Conservation (phyloP, 2,113 vertebrate genomes). For the Alethe diademata region DNA sequence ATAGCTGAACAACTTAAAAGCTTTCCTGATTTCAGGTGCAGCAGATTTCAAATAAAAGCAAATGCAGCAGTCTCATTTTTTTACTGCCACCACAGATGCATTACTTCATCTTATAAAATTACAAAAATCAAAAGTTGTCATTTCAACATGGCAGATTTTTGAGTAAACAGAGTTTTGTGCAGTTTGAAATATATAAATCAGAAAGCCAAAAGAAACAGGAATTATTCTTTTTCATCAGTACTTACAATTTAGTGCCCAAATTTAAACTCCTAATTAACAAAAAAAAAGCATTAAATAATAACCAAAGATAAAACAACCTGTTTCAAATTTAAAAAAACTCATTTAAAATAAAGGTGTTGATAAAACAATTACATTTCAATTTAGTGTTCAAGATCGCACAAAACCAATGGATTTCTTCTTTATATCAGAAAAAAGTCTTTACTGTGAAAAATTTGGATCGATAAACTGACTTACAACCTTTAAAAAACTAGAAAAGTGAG, state of each 20-base stretch:
- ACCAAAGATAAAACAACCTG: not conserved
- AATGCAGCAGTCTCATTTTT: not conserved
- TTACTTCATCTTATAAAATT: not conserved
- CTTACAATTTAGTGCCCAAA: not conserved
- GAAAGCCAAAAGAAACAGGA: not conserved
- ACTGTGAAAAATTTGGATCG: not conserved
- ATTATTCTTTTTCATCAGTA: not conserved
- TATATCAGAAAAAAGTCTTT: not conserved
- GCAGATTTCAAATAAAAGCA: not conserved
- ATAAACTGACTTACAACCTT: not conserved
- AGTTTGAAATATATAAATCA: not conserved
- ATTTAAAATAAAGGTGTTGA: not conserved
- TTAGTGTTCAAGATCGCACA: not conserved
- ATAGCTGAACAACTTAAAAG: not conserved
- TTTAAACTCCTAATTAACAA: not conserved
- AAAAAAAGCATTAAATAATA: not conserved
- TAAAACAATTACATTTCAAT: not conserved
- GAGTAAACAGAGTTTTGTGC: not conserved
- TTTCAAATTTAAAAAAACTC: not conserved
- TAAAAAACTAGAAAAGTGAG: not conserved
- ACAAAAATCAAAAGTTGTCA: not conserved
- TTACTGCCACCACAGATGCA: not conserved
- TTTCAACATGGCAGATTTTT: not conserved
- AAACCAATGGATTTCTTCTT: not conserved
- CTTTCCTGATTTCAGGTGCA: not conserved